These are phyloP conservation scores for Lerista edwardsae DNA, from an alignment of 2,797 vertebrate genomes.

Conservation along the genomic window DNA sequence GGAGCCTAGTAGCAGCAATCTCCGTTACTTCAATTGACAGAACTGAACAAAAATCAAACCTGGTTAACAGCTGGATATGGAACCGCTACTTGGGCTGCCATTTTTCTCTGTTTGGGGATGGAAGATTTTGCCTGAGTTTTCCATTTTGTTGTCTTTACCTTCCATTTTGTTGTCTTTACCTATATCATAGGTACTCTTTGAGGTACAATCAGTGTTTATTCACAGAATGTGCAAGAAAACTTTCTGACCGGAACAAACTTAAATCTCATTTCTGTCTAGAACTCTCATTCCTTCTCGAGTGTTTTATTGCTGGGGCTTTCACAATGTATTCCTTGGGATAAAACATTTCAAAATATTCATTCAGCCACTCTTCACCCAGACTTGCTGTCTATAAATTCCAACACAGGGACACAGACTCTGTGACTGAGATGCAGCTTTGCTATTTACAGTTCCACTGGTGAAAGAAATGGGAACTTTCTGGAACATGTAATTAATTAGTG, in stretches of 20 bases:
- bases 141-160: neutral
- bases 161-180: neutral
- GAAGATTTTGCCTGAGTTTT: slow-evolving; percentile 50
- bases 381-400: neutral
- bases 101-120: slow-evolving; percentile 61
- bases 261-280: slow-evolving; percentile 47
- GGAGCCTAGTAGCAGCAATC: slow-evolving; percentile 63
- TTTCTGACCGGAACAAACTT: slow-evolving; percentile 51
- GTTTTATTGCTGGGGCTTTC: slow-evolving; percentile 45
- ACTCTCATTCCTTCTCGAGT: slow-evolving; percentile 40
- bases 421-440: neutral
- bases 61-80: slow-evolving; percentile 60
- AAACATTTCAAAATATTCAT: slow-evolving; percentile 37
- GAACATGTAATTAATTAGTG: too few relatives aligned
- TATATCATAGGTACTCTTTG: slow-evolving; percentile 41
- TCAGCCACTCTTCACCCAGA: slow-evolving; percentile 10
- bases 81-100: slow-evolving; percentile 67
- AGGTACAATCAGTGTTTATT: slow-evolving; percentile 61
- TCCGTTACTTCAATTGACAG: slow-evolving; percentile 63
- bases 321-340: slow-evolving; percentile 23
- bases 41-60: slow-evolving; percentile 61
- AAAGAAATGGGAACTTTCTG: neutral
- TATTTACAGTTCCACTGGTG: neutral
- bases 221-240: slow-evolving; percentile 56
- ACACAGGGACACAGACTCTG: neutral